Base-by-base conservation (phyloP, 1,140 invertebrate genomes). In the Charaxes varanes region DNA sequence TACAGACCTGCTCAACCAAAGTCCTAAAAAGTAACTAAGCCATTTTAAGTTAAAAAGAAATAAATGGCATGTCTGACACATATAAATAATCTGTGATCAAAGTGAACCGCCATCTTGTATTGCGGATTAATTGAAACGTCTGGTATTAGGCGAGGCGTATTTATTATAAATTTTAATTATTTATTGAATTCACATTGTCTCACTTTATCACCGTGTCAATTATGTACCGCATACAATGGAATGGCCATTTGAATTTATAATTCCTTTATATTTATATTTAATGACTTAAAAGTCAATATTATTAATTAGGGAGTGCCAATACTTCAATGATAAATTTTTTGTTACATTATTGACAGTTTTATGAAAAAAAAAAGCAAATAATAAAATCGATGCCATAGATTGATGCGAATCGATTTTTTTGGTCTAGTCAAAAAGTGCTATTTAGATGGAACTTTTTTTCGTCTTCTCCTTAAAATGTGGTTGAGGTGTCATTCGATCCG, bases 111-210 rank as follows among this genome's bases (percentile, higher is more conserved):
- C 52, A 56, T 68, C 64, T 61, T 49, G 53, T 50, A 54, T 48
- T 43, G 51, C 44, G 45, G 50, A 62, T 55, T 60, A 60, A 68
- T 68, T 59, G 53, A 62, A 53, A 53, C 52, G 51, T 50, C 48
- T 56, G 46, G 53, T 56, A 49, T 54, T 65, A 44, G 41, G 34
- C 33, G 41, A 27, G 27, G 27, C 41, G 19, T n/a, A n/a, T n/a
- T n/a, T n/a, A 44, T 45, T 45, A 59, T 57, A 62, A 57, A 62
- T 61, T 42, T 54, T 45, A 58, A 58, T 54, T 46, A 58, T 58
- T 58, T 50, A 51, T 53, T 49, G 47, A 41, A 42, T 17, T 35
- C 22, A 38, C 19, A 32, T 16, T 17, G 31, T 32, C 10, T 5
- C 27, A 19, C 36, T 45, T 45, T 45, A 45, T 45, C 34, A 19